A percentile compares a stretch with the other conserved stretches of the same genome.
Evolutionary conservation across 2,888 invertebrate genomes (phyloP).

Genomic region (Tipula helvola): DNA sequence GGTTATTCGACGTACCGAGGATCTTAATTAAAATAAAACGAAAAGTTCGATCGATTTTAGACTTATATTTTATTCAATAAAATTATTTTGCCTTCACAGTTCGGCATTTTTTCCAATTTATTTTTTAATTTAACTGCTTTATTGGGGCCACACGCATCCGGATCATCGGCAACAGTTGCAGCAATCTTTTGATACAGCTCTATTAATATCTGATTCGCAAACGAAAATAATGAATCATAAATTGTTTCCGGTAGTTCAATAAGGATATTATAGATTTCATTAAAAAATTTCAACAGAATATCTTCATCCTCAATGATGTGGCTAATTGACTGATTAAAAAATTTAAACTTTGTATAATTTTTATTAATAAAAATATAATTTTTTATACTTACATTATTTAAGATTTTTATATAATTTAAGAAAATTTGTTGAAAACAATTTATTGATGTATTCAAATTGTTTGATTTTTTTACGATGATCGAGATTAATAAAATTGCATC

Average conservation of each 20-base stretch:
- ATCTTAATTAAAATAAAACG: slow-evolving; percentile 30
- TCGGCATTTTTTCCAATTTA: not conserved
- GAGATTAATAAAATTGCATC: slow-evolving; percentile 6
- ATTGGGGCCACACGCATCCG: not conserved
- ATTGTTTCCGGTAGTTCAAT: not conserved
- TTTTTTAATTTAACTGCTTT: not conserved
- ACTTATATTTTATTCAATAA: not conserved
- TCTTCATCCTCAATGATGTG: not conserved
- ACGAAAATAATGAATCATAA: not conserved
- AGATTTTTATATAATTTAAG: not conserved
- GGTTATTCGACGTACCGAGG: slow-evolving; percentile 70
- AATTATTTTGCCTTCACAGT: not conserved
- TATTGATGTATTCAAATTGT: not conserved
- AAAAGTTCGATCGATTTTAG: not conserved
- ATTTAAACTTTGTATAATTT: not conserved
- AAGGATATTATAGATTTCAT: not conserved
- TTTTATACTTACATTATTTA: not conserved
- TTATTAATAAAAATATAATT: not conserved
- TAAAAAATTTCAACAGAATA: not conserved
- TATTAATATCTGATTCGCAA: not conserved
- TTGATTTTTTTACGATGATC: not conserved
- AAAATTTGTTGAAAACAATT: not conserved
- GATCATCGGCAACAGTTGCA: not conserved
- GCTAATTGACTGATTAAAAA: not conserved
- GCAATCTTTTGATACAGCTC: not conserved